Percentiles rank a stretch among this genome's conserved stretches.
Evolutionary conservation across 2,113 vertebrate genomes (phyloP).

Genomic region (Macrotus californicus): DNA sequence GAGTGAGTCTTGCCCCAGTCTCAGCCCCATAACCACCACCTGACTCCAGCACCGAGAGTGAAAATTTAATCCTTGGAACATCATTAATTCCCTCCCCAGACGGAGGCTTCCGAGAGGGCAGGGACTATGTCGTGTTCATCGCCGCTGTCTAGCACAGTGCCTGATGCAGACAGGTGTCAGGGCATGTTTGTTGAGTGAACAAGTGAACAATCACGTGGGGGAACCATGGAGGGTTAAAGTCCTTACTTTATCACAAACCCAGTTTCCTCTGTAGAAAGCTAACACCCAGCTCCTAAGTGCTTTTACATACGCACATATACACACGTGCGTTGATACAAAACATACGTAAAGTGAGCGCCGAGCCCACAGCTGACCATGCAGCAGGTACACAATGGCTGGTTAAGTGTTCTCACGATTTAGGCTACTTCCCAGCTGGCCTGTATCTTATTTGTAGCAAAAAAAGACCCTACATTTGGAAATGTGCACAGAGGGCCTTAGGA

Average conservation of each 20-base stretch:
- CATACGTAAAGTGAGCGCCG: background rate
- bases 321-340: background rate
- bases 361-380: background rate
- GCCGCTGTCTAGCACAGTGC: background rate
- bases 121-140: background rate
- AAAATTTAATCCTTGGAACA: background rate
- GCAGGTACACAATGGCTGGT: background rate
- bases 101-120: background rate
- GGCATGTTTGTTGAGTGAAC: background rate
- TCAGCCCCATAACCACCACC: background rate
- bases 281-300: background rate
- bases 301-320: background rate
- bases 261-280: background rate
- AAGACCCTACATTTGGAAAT: background rate
- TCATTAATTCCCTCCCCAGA: background rate
- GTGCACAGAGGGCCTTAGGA: background rate
- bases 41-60: background rate
- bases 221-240: background rate
- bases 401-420: background rate
- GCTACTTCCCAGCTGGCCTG: background rate
- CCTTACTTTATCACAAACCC: background rate
- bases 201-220: background rate
- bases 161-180: background rate
- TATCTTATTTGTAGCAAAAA: background rate
- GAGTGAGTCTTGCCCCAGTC: background rate